phyloP scores from a whole-genome alignment of 1,140 invertebrate genomes.

The Polypedilum pembai region DNA sequence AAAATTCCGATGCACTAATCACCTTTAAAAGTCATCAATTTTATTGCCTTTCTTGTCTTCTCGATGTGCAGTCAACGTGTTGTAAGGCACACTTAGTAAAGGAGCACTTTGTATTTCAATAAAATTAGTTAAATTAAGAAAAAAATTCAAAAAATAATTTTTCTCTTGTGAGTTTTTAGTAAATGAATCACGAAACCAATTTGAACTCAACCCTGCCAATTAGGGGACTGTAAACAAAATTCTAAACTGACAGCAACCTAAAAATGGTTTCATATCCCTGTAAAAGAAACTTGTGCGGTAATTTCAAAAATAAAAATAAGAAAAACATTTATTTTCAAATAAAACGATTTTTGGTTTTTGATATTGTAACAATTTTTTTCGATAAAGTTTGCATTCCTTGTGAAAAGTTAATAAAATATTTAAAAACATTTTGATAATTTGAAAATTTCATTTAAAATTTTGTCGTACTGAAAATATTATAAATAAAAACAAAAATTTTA shows the following conservation, averaged over 20 bases:
- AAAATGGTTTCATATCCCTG: not conserved
- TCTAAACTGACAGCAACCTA: not conserved
- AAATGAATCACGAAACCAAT: slow-evolving; percentile 15
- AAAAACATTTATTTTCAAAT: not conserved
- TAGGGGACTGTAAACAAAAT: not conserved
- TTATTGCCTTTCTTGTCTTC: not conserved
- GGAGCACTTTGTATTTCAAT: not conserved
- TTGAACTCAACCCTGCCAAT: not conserved
- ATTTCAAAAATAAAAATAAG: not conserved
- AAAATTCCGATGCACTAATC: slow-evolving; percentile 1
- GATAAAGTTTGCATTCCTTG: not conserved
- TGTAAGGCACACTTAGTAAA: not conserved
- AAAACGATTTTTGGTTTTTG: not conserved
- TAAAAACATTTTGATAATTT: no score
- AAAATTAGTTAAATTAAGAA: not conserved
- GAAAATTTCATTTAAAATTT: no score
- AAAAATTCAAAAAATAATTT: not conserved
- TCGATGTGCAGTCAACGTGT: not conserved
- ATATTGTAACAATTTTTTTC: not conserved
- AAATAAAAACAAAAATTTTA: no score
- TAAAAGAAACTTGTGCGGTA: not conserved
- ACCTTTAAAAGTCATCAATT: not conserved
- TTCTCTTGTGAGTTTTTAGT: not conserved
- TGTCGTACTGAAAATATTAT: no score
- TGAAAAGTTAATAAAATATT: not conserved